Percentiles rank a stretch among this genome's conserved stretches.
Conservation (phyloP, 2,113 vertebrate species). For the Trachemys scripta region DNA sequence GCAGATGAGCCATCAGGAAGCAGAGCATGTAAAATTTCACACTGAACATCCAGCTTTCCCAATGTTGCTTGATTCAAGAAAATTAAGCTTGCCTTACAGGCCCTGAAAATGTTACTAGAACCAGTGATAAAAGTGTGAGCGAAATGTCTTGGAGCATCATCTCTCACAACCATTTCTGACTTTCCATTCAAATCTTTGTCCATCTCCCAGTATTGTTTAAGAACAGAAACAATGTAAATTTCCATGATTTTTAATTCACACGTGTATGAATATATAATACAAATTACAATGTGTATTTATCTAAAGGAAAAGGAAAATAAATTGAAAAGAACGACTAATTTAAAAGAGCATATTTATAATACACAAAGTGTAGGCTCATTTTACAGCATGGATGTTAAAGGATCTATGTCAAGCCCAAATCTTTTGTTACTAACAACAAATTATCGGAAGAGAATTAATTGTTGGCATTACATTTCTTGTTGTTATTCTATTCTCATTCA, state of each 20-base stretch:
- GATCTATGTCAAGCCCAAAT: not conserved
- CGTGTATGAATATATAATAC: not conserved
- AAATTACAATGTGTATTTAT: not conserved
- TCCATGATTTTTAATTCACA: slow-evolving; percentile 41
- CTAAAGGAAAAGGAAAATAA: slow-evolving; percentile 10
- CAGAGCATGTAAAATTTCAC: not conserved
- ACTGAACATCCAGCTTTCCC: not conserved
- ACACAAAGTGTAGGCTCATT: not conserved
- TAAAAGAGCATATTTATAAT: not conserved
- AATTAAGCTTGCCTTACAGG: not conserved
- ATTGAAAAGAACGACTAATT: not conserved
- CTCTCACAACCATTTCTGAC: not conserved
- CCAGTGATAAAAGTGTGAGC: not conserved
- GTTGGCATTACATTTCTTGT: not conserved
- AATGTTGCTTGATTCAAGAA: not conserved
- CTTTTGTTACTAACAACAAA: not conserved
- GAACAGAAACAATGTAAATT: not conserved
- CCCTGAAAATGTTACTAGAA: not conserved
- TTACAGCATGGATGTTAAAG: not conserved
- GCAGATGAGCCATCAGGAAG: not conserved
- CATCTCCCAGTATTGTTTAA: not conserved
- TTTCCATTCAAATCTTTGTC: not conserved
- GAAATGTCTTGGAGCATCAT: fast-evolving
- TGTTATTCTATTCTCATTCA: not conserved
- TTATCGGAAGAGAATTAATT: slow-evolving; percentile 30